Evolutionary conservation across 1,140 invertebrate genomes (phyloP), one percentile per base, ranked within the genome.

Genomic region (Nasonia longicornis): DNA sequence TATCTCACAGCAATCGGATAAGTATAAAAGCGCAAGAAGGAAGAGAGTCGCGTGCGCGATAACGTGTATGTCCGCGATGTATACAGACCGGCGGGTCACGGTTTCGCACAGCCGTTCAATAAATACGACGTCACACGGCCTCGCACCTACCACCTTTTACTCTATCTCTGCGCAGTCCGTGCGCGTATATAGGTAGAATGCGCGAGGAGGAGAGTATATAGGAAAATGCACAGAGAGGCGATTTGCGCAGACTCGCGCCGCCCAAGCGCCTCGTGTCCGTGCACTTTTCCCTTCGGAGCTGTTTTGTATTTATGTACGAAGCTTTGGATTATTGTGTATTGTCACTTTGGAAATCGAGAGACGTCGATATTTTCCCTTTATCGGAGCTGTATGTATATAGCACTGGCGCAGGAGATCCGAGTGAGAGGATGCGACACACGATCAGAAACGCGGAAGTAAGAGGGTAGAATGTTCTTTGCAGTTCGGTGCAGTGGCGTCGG

Each of bases 91-190:
- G 8, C 35, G 63, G 75, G 29, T 77, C 75, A 64, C 42, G 38
- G 58, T 63, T 77, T 16, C 63, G 22, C 31, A 7, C 52, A 16
- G 52, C 20, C 58, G 75, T 69, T 77, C 75, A 69, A 77, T 77
- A 77, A 69, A 77, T 69, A 69, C 20, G 35, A 69, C 64, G 42
- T 77, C 64, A 64, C 64, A 38, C 64, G 75, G 64, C 64, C 63
- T 77, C 63, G 63, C 1, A 52, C 48, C 52, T 58, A 58, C 52
- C 52, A 58, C 20, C 52, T 58, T 58, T 58, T 58, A n/a, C 52
- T n/a, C 16, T 58, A 7, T 58, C 3, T 58, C 16, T 58, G 20
- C 14, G 3, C 16, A 20, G 14, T 7, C 52, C 14, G 12, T 58
- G 1, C 16, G n/a, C 2, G 45, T 58, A 58, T 58, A 58, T 58